These are phyloP conservation scores for Acanthis flammea DNA, from an alignment of 2,797 vertebrate genomes.

Conservation along the genomic window DNA sequence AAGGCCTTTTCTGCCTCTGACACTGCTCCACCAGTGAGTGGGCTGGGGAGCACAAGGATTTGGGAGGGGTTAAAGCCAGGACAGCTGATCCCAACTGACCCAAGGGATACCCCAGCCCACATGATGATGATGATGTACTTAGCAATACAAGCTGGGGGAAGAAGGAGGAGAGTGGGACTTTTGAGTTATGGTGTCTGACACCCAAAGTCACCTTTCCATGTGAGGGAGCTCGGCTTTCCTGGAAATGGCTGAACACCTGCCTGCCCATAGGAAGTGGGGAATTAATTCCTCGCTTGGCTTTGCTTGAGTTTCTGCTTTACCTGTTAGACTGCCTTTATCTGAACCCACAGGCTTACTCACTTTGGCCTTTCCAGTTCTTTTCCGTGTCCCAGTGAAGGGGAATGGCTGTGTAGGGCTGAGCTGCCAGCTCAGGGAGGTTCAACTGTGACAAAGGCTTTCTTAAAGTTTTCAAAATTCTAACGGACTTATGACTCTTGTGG, in stretches of 20 bases:
- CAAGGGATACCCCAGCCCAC: background rate
- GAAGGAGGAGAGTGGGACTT: accelerated
- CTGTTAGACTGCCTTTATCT: background rate
- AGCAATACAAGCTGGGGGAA: background rate
- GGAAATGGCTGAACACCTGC: background rate
- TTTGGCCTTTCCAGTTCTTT: background rate
- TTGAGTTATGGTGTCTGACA: accelerated
- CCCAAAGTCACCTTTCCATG: accelerated
- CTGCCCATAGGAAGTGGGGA: background rate
- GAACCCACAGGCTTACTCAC: accelerated
- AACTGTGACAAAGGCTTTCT: background rate
- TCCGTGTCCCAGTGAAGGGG: accelerated
- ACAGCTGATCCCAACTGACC: background rate
- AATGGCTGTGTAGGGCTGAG: background rate
- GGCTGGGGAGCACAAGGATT: background rate
- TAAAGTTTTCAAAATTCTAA: background rate
- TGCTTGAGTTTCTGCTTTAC: background rate
- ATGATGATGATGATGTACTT: background rate
- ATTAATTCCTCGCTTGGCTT: background rate
- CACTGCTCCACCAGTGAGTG: accelerated
- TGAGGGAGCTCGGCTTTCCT: background rate
- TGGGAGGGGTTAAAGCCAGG: background rate
- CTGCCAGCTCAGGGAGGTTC: accelerated
- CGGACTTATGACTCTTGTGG: background rate
- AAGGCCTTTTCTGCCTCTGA: background rate